These are phyloP conservation scores for Thymelicus acteon DNA, from an alignment of 2,888 invertebrate genomes.

Conservation along the genomic window DNA sequence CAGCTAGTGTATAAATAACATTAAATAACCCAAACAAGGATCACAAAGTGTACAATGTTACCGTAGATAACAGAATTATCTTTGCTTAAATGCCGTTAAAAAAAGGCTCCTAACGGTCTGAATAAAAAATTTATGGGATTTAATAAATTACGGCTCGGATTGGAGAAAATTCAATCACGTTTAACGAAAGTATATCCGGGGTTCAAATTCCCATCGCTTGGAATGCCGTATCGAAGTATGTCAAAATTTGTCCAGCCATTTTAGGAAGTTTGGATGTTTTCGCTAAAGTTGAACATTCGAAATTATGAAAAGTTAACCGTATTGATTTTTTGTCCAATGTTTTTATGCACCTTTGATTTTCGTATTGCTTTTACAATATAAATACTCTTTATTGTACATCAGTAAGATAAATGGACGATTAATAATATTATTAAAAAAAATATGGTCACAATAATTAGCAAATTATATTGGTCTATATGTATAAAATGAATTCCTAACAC, in stretches of 20 bases:
- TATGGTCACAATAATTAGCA: no score
- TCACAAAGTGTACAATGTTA: not conserved
- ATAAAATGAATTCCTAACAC: not conserved
- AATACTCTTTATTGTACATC: no score
- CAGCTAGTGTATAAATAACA: no score
- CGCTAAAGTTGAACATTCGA: not conserved
- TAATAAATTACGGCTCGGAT: constrained; percentile 40
- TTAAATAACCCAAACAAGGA: no score
- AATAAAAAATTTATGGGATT: constrained; percentile 39
- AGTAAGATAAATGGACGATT: no score
- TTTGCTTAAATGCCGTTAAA: not conserved
- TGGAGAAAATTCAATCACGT: constrained; percentile 35
- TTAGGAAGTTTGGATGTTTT: not conserved
- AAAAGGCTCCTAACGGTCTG: not conserved
- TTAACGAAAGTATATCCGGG: constrained; percentile 5
- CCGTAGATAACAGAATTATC: not conserved
- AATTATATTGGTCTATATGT: no score
- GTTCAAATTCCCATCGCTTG: constrained; percentile 1
- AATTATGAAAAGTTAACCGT: not conserved
- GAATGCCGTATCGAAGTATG: constrained; percentile 9
- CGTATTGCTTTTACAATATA: no score
- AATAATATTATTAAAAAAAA: no score
- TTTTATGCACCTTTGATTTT: no score
- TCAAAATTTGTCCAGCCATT: constrained; percentile 3
- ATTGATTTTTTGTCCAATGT: no score